Evolutionary conservation across 2,113 vertebrate species (phyloP).

Genomic region (Ciconia maguari): DNA sequence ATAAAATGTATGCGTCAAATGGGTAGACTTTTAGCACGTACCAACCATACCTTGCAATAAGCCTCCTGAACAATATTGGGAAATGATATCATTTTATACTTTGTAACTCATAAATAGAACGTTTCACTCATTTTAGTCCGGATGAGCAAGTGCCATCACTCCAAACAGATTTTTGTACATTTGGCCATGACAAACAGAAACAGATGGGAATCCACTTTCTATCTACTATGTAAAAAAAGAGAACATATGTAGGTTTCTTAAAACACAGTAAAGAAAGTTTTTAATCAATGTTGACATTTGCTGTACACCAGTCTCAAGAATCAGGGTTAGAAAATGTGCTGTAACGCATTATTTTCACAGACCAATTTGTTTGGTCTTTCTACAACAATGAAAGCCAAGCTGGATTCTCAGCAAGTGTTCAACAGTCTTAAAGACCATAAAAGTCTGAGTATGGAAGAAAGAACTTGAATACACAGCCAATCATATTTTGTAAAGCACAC

Average conservation of each 20-base stretch:
- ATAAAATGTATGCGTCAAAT: not conserved
- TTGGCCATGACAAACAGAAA: slow-evolving; percentile 27
- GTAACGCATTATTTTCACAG: not conserved
- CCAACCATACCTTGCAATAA: not conserved
- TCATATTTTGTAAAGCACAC: not conserved
- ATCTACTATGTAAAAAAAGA: not conserved
- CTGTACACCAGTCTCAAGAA: not conserved
- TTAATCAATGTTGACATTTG: slow-evolving; percentile 25
- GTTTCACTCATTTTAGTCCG: not conserved
- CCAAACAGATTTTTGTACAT: slow-evolving; percentile 42
- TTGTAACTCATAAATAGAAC: not conserved
- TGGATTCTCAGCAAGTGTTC: not conserved
- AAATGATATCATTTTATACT: not conserved
- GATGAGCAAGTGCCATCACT: slow-evolving; percentile 11
- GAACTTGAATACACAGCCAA: not conserved
- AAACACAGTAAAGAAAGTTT: slow-evolving; percentile 1
- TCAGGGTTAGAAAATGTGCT: not conserved
- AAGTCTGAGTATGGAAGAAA: not conserved
- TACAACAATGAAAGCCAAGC: not conserved
- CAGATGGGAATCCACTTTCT: not conserved
- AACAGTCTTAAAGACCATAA: not conserved
- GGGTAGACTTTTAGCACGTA: not conserved
- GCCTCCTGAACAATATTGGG: not conserved
- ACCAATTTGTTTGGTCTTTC: not conserved
- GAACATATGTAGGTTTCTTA: slow-evolving; percentile 36